Evolutionary conservation across 2,888 invertebrate species (phyloP), one percentile per base, ranked within the genome.

Genomic region (Vanessa cardui): DNA sequence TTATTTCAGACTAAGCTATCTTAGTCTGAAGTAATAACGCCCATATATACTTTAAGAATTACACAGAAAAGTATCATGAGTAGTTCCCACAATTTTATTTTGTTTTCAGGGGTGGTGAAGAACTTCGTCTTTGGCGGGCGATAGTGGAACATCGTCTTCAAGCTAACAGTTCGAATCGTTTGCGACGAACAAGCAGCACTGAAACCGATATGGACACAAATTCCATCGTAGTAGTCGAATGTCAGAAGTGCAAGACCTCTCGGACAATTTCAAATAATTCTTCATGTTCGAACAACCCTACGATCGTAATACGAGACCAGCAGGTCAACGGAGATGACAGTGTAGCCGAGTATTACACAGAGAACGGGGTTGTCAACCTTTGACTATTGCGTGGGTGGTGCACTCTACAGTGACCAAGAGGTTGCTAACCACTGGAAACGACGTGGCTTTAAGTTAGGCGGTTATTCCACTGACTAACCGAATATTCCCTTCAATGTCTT

Each of bases 51-150:
- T 26, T 26, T 26, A 26, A 26, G 26, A 26, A 26, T 26, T 26
- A 2, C 26, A 26, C 3, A 26, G 4, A 26, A 26, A 3, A 26
- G 1, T 26, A 26, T 26, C 33, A 18, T 39, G 6, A 26, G n/a
- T 8, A 26, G 15, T 39, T 58, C 7, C n/a, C 18, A 39, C 31
- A 26, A 45, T 50, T 16, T 8, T 9, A 58, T 52, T 45, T 56
- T 65, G 72, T 68, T 75, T 78, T 68, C 89, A 97, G 96, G 82
- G 96, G 97, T 63, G 98, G 98, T 50, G 94, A 96, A 31, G 96
- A 98, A 82, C 94, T 98, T 58, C 94, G 96, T 65, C 91, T 98
- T 72, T 98, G 98, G 98, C 95, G 96, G 71, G 96, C 97, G 0
- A 95, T 98, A 64, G 85, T 94, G 68, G 94, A 95, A 54, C 94